These are phyloP conservation scores for Catagonus wagneri DNA, from an alignment of 2,113 vertebrate species.

Conservation along the genomic window DNA sequence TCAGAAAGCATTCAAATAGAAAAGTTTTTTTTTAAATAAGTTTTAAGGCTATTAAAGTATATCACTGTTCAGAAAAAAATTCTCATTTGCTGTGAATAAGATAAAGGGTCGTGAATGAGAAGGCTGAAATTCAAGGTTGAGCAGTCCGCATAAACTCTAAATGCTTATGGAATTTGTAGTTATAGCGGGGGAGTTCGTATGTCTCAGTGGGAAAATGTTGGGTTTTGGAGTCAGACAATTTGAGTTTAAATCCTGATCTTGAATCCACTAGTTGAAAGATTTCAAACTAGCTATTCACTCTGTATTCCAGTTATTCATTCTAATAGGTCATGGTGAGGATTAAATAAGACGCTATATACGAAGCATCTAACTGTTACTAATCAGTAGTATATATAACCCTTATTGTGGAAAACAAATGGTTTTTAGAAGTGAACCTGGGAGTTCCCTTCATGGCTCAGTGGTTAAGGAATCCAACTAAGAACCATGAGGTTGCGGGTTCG, in stretches of 20 bases:
- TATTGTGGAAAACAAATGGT: not conserved
- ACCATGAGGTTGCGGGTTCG: too few relatives aligned
- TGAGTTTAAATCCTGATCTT: not conserved
- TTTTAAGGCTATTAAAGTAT: not conserved
- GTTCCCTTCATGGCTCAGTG: too few relatives aligned
- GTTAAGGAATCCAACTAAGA: too few relatives aligned
- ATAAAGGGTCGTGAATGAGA: not conserved
- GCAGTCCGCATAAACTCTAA: not conserved
- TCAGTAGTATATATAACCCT: not conserved
- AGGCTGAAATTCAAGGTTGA: not conserved
- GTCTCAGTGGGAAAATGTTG: not conserved
- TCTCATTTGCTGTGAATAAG: conserved; percentile 13
- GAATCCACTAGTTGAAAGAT: not conserved
- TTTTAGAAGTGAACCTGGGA: not conserved
- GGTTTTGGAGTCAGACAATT: not conserved
- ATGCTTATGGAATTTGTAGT: not conserved
- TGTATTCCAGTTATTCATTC: not conserved
- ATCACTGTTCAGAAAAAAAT: not conserved
- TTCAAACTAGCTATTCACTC: not conserved
- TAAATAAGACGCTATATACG: not conserved
- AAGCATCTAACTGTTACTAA: not conserved
- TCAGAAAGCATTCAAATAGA: not conserved
- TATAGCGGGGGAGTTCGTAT: not conserved
- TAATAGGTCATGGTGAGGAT: not conserved
- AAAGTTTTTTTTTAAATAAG: not conserved